Percentiles rank a stretch among this genome's conserved stretches.
These are phyloP conservation scores for Hymenochirus boettgeri DNA, from an alignment of 2,113 vertebrate species.

Conservation along the genomic window DNA sequence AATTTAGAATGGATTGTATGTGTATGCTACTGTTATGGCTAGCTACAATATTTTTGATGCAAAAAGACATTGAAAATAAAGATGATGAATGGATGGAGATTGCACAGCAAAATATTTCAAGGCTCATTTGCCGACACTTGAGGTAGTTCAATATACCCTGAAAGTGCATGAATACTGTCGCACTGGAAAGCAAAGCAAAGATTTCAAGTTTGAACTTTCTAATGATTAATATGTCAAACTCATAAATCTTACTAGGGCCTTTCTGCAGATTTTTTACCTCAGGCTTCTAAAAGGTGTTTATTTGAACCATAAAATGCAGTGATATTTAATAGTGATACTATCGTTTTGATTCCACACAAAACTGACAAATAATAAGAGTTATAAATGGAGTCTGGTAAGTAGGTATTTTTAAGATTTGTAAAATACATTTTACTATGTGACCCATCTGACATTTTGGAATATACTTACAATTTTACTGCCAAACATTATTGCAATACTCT, in stretches of 20 bases:
- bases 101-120: slow-evolving; percentile 10
- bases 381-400: too few relatives aligned
- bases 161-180: slow-evolving; percentile 22
- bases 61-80: slow-evolving; percentile 12
- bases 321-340: not conserved
- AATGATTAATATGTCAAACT: slow-evolving; percentile 22
- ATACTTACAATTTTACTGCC: too few relatives aligned
- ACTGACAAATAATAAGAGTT: not conserved
- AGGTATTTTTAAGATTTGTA: too few relatives aligned
- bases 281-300: not conserved
- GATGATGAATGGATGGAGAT: slow-evolving; percentile 18
- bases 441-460: too few relatives aligned
- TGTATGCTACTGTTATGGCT: not conserved
- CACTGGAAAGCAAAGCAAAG: slow-evolving; percentile 5
- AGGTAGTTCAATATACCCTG: slow-evolving; percentile 25
- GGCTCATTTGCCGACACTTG: slow-evolving; percentile 32
- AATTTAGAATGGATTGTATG: too few relatives aligned
- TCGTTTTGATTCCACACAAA: not conserved
- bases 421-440: too few relatives aligned
- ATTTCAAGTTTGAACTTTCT: slow-evolving; percentile 24
- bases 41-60: not conserved
- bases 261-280: not conserved
- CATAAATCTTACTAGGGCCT: slow-evolving; percentile 18
- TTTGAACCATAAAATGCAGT: not conserved
- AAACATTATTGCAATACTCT: too few relatives aligned